Conservation (phyloP, 2,797 vertebrate genomes). For the Lepilemur septentrionalis region DNA sequence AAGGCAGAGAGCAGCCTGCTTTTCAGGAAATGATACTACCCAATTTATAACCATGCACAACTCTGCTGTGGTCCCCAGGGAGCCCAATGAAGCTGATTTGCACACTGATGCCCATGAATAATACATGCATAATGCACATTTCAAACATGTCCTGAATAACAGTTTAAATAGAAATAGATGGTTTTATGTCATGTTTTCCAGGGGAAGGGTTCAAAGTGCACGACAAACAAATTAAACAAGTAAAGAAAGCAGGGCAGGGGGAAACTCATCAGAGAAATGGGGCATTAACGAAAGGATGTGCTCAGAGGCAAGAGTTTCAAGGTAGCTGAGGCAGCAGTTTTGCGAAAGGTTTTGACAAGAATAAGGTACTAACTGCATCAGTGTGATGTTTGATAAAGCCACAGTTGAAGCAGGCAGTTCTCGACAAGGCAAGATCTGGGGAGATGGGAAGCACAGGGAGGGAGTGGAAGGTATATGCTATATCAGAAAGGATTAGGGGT, state of each 20-base stretch:
- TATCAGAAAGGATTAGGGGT: background rate
- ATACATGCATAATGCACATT: constrained; percentile 65
- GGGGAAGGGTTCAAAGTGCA: constrained; percentile 56
- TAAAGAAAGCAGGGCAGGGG: constrained; percentile 13
- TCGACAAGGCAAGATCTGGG: background rate
- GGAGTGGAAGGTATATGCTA: background rate
- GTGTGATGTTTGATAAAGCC: background rate
- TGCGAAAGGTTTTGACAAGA: background rate
- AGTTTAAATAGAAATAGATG: constrained; percentile 60
- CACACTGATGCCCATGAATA: constrained; percentile 69
- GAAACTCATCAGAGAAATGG: constrained; percentile 7
- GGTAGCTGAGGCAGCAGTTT: background rate
- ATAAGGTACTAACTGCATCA: background rate
- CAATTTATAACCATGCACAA: background rate
- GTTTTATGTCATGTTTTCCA: constrained; percentile 51
- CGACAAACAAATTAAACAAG: constrained; percentile 65
- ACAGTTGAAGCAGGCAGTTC: background rate
- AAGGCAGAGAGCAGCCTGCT: constrained; percentile 41
- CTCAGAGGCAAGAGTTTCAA: background rate
- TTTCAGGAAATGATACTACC: constrained; percentile 49
- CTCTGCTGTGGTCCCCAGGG: constrained; percentile 42
- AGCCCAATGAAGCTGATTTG: constrained; percentile 59
- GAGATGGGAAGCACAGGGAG: rapidly evolving
- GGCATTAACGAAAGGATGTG: background rate
- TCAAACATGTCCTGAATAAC: constrained; percentile 58